Evolutionary conservation across 2,797 vertebrate species (phyloP).

Genomic region (Amazona ochrocephala): DNA sequence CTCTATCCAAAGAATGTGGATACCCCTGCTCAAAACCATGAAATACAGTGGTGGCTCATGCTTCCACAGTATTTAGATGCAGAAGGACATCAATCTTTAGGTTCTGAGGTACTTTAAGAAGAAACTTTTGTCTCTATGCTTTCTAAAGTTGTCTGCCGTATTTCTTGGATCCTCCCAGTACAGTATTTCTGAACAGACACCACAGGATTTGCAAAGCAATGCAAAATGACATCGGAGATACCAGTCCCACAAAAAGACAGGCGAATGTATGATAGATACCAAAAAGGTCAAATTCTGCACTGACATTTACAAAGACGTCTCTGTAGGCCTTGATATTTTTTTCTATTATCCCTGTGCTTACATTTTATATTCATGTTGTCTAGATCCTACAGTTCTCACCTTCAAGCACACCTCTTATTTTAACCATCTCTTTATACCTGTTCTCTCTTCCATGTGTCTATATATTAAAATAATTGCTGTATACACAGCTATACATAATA

Average conservation of each 20-base stretch:
- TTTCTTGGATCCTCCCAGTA: neutral
- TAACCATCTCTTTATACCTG: neutral
- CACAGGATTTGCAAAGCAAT: neutral
- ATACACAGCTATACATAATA: neutral
- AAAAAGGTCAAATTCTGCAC: slow-evolving; percentile 46
- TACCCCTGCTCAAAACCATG: neutral
- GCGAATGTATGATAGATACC: slow-evolving; percentile 40
- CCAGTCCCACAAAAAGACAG: slow-evolving; percentile 28
- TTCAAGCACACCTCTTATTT: neutral
- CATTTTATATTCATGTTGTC: slow-evolving; percentile 46
- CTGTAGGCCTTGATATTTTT: slow-evolving; percentile 57
- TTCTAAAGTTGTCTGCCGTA: neutral
- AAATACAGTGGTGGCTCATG: neutral
- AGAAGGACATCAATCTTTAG: neutral
- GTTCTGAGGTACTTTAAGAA: neutral
- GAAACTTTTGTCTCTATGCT: neutral
- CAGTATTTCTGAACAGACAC: neutral
- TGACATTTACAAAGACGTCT: slow-evolving; percentile 60
- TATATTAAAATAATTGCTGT: neutral
- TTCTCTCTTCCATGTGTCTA: neutral
- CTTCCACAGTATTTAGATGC: neutral
- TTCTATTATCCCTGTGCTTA: slow-evolving; percentile 45
- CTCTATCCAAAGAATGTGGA: neutral
- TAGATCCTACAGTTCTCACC: neutral
- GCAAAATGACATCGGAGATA: slow-evolving; percentile 28